Conservation (phyloP, 2,888 invertebrate species). For the Chrysina gloriosa region DNA sequence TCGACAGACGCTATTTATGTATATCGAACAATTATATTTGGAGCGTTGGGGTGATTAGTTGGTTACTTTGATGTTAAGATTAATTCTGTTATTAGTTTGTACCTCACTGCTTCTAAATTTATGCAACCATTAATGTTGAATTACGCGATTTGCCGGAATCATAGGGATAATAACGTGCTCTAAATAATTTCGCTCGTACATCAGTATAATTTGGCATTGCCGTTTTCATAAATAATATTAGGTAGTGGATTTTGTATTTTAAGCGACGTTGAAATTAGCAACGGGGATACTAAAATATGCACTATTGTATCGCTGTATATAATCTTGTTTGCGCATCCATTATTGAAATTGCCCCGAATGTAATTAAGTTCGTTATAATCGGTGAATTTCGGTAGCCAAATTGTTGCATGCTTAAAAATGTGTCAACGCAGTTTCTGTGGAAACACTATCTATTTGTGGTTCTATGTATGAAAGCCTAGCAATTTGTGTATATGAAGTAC, state of each 20-base stretch:
- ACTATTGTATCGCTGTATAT: not conserved
- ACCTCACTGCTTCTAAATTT: not conserved
- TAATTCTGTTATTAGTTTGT: not conserved
- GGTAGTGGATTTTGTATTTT: not conserved
- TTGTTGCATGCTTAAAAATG: not conserved
- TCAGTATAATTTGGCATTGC: not conserved
- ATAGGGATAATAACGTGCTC: not conserved
- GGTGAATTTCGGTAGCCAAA: not conserved
- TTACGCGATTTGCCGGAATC: not conserved
- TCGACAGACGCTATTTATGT: not conserved
- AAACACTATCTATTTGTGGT: not conserved
- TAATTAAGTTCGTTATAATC: not conserved
- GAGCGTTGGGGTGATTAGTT: no score
- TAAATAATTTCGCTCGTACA: not conserved
- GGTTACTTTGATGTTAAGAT: not conserved
- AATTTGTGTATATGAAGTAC: no score
- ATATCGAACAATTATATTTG: not conserved
- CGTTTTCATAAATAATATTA: not conserved
- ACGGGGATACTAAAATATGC: not conserved
- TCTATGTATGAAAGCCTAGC: no score
- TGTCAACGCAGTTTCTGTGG: no score
- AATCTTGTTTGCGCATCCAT: not conserved
- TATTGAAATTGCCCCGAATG: not conserved
- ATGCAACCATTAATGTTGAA: not conserved
- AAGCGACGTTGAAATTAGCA: not conserved